Conservation (phyloP, 2,888 invertebrate species). For the Drosophila borborema region DNA sequence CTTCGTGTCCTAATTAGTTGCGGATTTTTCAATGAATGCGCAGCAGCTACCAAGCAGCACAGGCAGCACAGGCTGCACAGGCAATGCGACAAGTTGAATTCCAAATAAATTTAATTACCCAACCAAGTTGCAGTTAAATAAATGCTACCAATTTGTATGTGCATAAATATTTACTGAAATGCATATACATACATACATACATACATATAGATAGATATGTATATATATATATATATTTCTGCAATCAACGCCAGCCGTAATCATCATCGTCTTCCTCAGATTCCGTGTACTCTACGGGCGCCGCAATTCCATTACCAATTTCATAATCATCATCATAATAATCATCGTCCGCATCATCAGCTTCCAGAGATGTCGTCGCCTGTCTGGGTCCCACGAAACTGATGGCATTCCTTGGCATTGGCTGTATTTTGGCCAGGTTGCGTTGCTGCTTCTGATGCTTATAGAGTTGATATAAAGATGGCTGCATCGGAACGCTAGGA, state of each 20-base stretch:
- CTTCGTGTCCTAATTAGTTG: conserved; percentile 73
- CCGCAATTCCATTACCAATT: conserved; percentile 12
- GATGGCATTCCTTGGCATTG: conserved; percentile 40
- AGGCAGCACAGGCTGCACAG: conserved; percentile 19
- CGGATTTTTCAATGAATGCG: conserved; percentile 71
- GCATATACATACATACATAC: conserved; percentile 2
- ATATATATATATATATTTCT: conserved; percentile 4
- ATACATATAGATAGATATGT: too few relatives aligned
- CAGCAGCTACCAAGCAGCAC: conserved; percentile 20
- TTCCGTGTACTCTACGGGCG: conserved; percentile 21
- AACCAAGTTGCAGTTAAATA: conserved; percentile 63
- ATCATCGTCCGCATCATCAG: conserved; percentile 21
- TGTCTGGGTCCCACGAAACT: conserved; percentile 58
- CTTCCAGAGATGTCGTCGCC: conserved; percentile 39
- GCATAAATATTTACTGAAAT: conserved; percentile 8
- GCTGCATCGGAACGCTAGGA: conserved; percentile 52
- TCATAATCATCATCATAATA: conserved; percentile 33
- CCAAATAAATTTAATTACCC: conserved; percentile 72
- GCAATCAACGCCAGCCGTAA: conserved; percentile 37
- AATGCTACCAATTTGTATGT: conserved; percentile 41
- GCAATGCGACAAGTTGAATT: conserved; percentile 72
- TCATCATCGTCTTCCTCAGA: conserved; percentile 45
- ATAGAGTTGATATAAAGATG: conserved; percentile 24
- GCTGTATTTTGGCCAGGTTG: conserved; percentile 49
- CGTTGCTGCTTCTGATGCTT: conserved; percentile 55